These are phyloP conservation scores for Barnardius zonarius DNA, from an alignment of 2,113 vertebrate species.

Conservation along the genomic window DNA sequence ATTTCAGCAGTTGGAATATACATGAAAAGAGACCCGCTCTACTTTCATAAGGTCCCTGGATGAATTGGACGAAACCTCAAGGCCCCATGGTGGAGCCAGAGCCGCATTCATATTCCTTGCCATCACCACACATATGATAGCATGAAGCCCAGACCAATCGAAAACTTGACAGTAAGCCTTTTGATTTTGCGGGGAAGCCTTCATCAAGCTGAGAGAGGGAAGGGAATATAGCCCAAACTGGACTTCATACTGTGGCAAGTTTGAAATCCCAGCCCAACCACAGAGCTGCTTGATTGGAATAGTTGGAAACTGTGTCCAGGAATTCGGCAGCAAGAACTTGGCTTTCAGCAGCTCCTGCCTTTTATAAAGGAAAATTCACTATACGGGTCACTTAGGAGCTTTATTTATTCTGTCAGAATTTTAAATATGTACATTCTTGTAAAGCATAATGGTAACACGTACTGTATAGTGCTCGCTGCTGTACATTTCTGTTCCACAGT, in stretches of 20 bases:
- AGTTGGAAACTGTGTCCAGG: constrained; percentile 81
- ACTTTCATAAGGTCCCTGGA: constrained; percentile 83
- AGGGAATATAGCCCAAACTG: constrained; percentile 83
- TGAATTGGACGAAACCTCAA: constrained; percentile 77
- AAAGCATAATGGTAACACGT: background rate
- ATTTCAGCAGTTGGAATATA: no score
- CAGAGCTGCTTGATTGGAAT: constrained; percentile 84
- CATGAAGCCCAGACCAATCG: constrained; percentile 79
- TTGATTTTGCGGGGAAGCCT: constrained; percentile 85
- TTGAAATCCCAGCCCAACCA: constrained; percentile 85
- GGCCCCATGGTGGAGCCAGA: constrained; percentile 76
- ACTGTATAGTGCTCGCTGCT: background rate
- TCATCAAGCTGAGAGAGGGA: constrained; percentile 82
- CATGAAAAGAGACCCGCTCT: constrained; percentile 78
- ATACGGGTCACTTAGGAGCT: constrained; percentile 50
- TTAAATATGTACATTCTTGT: background rate
- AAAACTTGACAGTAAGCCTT: constrained; percentile 86
- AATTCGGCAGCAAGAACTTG: constrained; percentile 75
- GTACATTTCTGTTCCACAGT: background rate
- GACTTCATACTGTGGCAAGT: constrained; percentile 85
- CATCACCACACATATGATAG: constrained; percentile 75
- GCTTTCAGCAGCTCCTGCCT: constrained; percentile 69
- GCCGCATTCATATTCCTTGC: constrained; percentile 78
- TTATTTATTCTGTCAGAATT: constrained; percentile 59
- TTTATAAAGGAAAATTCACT: constrained; percentile 66